A percentile compares a stretch with the other conserved stretches of the same genome.
Evolutionary conservation across 2,888 invertebrate species (phyloP).

Genomic region (Ephialtes manifestator): DNA sequence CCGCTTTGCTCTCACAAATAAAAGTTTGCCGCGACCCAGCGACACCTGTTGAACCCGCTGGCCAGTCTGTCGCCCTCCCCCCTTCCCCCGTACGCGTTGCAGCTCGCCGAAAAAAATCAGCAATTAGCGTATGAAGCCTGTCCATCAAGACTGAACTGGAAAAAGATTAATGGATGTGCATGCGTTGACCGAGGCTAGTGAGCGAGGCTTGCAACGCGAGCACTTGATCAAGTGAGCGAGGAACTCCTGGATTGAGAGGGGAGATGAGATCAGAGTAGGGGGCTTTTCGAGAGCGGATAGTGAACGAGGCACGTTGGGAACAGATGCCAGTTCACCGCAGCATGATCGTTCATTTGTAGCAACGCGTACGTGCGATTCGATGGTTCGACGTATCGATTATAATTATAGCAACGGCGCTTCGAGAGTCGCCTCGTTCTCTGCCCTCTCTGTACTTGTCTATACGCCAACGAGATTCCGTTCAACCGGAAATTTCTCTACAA

Average conservation of each 20-base stretch:
- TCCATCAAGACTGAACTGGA: constrained; percentile 78
- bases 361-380: constrained; percentile 70
- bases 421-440: constrained; percentile 47
- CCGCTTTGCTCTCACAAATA: constrained; percentile 81
- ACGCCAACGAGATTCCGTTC: constrained; percentile 67
- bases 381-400: constrained; percentile 69
- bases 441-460: constrained; percentile 26
- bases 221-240: constrained; percentile 30
- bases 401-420: constrained; percentile 64
- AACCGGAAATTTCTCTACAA: constrained; percentile 70
- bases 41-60: constrained; percentile 85
- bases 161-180: constrained; percentile 79
- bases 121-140: constrained; percentile 84
- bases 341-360: constrained; percentile 73
- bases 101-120: constrained; percentile 72
- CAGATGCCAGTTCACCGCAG: constrained; percentile 70
- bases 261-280: constrained; percentile 56
- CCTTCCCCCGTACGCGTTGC: not conserved
- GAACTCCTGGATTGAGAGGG: constrained; percentile 45
- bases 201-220: constrained; percentile 39
- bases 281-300: constrained; percentile 54
- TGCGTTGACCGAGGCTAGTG: constrained; percentile 8
- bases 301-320: constrained; percentile 65
- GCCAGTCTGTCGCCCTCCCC: constrained; percentile 74
- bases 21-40: constrained; percentile 84